Conservation (phyloP, 2,113 vertebrate species). For the Hepsetus odoe region DNA sequence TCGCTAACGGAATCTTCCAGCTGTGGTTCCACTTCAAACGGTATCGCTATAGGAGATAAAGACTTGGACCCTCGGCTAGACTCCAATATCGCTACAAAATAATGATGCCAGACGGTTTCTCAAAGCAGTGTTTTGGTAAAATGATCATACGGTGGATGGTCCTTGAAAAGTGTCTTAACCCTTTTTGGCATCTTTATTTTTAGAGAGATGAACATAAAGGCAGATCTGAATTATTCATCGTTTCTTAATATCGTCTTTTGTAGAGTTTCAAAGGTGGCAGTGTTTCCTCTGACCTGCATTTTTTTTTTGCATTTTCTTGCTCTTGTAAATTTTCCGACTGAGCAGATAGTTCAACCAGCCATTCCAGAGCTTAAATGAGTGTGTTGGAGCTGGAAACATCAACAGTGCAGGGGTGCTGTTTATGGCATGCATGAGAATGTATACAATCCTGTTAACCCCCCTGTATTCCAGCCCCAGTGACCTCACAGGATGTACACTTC, state of each 20-base stretch:
- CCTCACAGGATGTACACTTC: too few relatives aligned
- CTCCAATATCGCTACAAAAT: neutral
- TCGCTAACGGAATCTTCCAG: conserved; percentile 97
- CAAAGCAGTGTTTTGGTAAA: too few relatives aligned
- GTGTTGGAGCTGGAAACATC: neutral
- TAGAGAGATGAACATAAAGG: neutral
- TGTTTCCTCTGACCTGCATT: neutral
- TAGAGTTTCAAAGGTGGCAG: neutral
- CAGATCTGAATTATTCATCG: too few relatives aligned
- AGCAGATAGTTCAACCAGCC: neutral
- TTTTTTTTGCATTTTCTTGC: too few relatives aligned
- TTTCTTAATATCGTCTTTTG: neutral
- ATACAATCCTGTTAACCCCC: too few relatives aligned
- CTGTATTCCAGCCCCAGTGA: too few relatives aligned
- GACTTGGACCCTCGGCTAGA: neutral
- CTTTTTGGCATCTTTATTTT: neutral
- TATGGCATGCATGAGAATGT: too few relatives aligned
- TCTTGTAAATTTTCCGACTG: neutral
- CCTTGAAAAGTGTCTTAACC: neutral
- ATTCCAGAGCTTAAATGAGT: neutral
- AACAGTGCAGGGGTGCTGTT: too few relatives aligned
- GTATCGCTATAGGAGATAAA: conserved; percentile 90
- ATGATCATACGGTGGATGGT: too few relatives aligned
- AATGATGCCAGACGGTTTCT: neutral
- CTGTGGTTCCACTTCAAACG: conserved; percentile 99